Evolutionary conservation across 2,888 invertebrate species (phyloP).

Genomic region (Clusia tigrina): DNA sequence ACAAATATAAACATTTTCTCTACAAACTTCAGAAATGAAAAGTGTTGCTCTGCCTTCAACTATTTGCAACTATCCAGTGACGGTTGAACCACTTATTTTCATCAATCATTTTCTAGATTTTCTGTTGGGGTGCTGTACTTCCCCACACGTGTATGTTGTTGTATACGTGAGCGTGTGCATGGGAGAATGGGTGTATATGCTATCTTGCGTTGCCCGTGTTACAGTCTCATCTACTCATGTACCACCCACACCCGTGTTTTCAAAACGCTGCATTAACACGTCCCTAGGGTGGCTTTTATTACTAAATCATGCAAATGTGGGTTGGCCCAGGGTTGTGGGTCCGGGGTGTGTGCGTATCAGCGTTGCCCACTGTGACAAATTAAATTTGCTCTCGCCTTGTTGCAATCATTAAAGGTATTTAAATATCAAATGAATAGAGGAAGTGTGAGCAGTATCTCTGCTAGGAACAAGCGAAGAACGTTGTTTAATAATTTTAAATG

Average conservation of each 20-base stretch:
- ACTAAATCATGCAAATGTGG: constrained; percentile 26
- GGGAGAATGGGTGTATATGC: not conserved
- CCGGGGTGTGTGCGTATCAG: constrained; percentile 5
- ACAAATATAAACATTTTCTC: too few species aligned
- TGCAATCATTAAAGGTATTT: constrained; percentile 40
- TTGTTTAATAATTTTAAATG: too few species aligned
- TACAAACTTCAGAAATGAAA: too few species aligned
- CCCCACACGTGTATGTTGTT: constrained; percentile 7
- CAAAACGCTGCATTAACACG: constrained; percentile 61
- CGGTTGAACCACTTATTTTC: too few species aligned
- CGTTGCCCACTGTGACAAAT: constrained; percentile 53
- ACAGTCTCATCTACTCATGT: too few species aligned
- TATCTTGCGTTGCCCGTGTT: not conserved
- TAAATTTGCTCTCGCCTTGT: constrained; percentile 48
- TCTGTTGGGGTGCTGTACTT: too few species aligned
- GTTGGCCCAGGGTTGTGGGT: not conserved
- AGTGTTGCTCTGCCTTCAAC: too few species aligned
- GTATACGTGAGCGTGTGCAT: not conserved
- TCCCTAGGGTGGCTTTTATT: constrained; percentile 44
- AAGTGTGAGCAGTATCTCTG: too few species aligned
- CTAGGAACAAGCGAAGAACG: too few species aligned
- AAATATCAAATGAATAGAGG: constrained; percentile 25
- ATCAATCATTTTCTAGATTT: too few species aligned
- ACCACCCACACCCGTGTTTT: constrained; percentile 33
- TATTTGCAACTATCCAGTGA: too few species aligned